Base-by-base conservation (phyloP, 2,888 invertebrate species). In the Acanthosepion lycidas region DNA sequence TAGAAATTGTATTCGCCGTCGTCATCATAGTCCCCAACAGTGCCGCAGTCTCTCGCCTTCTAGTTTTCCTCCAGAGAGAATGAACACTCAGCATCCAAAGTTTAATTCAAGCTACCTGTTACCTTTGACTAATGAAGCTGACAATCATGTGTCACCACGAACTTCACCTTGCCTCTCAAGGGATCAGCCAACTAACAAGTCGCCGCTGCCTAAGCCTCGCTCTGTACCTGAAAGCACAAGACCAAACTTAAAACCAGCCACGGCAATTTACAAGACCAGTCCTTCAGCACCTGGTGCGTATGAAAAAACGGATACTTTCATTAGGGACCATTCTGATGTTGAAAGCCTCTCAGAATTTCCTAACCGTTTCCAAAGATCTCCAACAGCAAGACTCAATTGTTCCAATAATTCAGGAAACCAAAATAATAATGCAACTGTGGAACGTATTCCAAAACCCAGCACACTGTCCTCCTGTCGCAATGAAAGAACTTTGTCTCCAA, bases 221-320 rank as follows among this genome's bases (percentile, higher is more conserved):
- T 53, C 53, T 53, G 53, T 93, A 33, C 53, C 53, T 18, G n/a
- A n/a, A 93, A 53, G 18, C n/a, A n/a, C 9, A n/a, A 93, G 93
- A 49, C 23, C n/a, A 28, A 53, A 93, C 28, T 93, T 93, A 26
- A 93, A 51, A 93, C 93, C 93, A 53, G 93, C 93, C 18, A 93
- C 49, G 20, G 33, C 49, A 23, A 93, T 93, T 53, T 93, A 42
- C 93, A 93, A 93, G n/a, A 93, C 93, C 1, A 93, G 93, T 49
- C 93, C 51, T 93, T n/a, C 78, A 12, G n/a, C n/a, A n/a, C 78
- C 78, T 23, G n/a, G n/a, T 78, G 2, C 12, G 5, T 78, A 78
- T 78, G 78, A 78, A 4, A 78, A 78, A 78, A 78, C 33, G 18
- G n/a, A n/a, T 33, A 5, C 78, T 33, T 15, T n/a, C 33, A 15